Evolutionary conservation across 2,113 vertebrate genomes (phyloP), one percentile per base, ranked within the genome.

Genomic region (Caloenas nicobarica): DNA sequence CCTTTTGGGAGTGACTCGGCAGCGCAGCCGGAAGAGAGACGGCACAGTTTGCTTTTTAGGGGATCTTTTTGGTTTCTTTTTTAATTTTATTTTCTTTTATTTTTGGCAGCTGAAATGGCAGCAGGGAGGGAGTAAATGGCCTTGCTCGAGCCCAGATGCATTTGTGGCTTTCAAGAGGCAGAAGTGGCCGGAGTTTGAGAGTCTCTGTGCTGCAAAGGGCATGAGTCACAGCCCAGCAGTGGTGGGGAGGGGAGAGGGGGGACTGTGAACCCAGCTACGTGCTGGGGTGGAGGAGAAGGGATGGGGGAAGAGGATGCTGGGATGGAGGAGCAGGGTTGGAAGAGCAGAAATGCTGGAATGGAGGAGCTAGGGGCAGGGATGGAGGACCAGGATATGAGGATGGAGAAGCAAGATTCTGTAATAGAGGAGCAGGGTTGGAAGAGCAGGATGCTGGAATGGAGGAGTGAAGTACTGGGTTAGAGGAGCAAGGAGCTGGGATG

Each of bases 161-260:
- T 95, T 91, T 91, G 94, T 48, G 94, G 94, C 79, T 94, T 95
- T 83, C 77, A n/a, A 77, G 94, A 86, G 42, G 84, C 48, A 29
- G 57, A 77, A 21, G 66, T 7, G 68, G 28, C 66, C 3, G 6
- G 83, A 85, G 83, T 6, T 58, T 7, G 62, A 84, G 70, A 61
- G n/a, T 54, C 70, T 54, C 70, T 29, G 80, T 0, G 42, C 72
- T 40, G 61, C 26, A 2, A 17, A 91, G 88, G 83, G 22, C 72
- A 40, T 88, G 92, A 91, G 61, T 79, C 82, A 91, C 23, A 48
- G 72, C 28, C 36, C 12, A 11, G 48, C 21, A 6, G 42, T 51
- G 71, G 15, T 23, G 31, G 31, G 62, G 4, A 13, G 5, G 11
- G 60, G 40, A 13, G 7, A 4, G 11, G 60, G 53, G 15, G 8